Conservation (phyloP, 2,113 vertebrate genomes). For the Calyptomena viridis region DNA sequence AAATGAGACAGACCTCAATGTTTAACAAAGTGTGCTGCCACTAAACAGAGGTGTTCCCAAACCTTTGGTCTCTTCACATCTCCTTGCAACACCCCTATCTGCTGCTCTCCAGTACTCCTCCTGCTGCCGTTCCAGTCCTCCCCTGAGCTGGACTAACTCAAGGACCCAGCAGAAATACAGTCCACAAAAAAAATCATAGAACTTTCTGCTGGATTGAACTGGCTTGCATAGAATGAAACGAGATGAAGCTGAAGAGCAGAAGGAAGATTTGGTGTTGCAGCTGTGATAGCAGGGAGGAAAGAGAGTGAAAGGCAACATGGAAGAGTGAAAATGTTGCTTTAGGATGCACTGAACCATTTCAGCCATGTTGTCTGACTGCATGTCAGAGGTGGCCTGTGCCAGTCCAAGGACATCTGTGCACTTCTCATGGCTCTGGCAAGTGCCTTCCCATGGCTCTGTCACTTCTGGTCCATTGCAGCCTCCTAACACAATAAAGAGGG, state of each 20-base stretch:
- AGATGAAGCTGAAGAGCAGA: neutral
- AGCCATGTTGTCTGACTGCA: neutral
- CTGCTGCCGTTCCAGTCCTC: neutral
- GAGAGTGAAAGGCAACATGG: neutral
- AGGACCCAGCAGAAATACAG: neutral
- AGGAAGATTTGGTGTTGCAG: neutral
- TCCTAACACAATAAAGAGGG: neutral
- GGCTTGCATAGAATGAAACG: neutral
- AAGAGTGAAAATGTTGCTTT: neutral
- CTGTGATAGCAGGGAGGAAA: neutral
- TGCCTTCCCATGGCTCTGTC: neutral
- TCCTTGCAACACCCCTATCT: neutral
- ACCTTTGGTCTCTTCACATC: neutral
- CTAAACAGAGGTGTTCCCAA: neutral
- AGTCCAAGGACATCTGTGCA: neutral
- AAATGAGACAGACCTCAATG: neutral
- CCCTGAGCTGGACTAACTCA: neutral
- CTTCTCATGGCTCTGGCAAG: neutral
- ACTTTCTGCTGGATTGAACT: neutral
- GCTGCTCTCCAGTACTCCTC: neutral
- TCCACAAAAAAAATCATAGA: neutral
- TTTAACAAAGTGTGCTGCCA: neutral
- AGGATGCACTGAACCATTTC: neutral
- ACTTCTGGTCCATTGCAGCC: neutral
- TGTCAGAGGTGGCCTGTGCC: neutral